Percentiles rank a stretch among this genome's conserved stretches.
These are phyloP conservation scores for Sphyrna mokarran DNA, from an alignment of 2,113 vertebrate genomes.

Conservation along the genomic window DNA sequence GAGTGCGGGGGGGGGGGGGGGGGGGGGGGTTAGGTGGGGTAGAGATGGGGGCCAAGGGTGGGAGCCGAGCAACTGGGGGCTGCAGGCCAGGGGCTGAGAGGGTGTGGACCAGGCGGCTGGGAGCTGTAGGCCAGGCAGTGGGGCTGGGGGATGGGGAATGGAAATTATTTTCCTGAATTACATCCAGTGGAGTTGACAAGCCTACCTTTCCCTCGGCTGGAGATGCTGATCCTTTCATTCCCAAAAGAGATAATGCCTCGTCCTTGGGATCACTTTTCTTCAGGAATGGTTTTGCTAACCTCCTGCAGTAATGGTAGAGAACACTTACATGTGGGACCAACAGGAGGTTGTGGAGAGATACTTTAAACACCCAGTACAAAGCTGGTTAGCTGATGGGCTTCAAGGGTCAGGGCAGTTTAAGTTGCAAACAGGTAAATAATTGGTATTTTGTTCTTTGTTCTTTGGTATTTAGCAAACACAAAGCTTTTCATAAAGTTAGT, in stretches of 20 bases:
- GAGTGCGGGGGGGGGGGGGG: too few species aligned
- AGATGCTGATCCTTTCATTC: slow-evolving; percentile 45
- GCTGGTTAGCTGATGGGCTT: neutral
- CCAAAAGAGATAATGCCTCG: slow-evolving; percentile 81
- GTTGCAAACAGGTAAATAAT: neutral
- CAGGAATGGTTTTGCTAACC: slow-evolving; percentile 52
- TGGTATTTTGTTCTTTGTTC: too few species aligned
- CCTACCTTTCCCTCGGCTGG: slow-evolving; percentile 51
- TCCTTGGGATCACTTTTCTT: slow-evolving; percentile 80
- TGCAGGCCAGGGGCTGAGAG: too few species aligned
- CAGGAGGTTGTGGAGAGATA: neutral
- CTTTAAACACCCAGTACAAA: neutral
- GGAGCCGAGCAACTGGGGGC: too few species aligned
- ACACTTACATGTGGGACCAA: neutral
- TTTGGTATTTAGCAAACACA: neutral
- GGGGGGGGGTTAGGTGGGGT: too few species aligned
- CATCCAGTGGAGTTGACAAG: neutral
- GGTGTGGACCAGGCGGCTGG: too few species aligned
- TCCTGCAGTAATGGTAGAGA: slow-evolving; percentile 48
- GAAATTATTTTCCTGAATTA: neutral
- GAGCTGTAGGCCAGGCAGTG: too few species aligned
- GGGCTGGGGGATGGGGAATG: neutral
- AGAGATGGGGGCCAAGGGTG: too few species aligned
- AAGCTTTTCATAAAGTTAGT: too few species aligned
- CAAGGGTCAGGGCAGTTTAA: neutral